Base-by-base conservation (phyloP, 2,888 invertebrate species). In the Meloe dianella region DNA sequence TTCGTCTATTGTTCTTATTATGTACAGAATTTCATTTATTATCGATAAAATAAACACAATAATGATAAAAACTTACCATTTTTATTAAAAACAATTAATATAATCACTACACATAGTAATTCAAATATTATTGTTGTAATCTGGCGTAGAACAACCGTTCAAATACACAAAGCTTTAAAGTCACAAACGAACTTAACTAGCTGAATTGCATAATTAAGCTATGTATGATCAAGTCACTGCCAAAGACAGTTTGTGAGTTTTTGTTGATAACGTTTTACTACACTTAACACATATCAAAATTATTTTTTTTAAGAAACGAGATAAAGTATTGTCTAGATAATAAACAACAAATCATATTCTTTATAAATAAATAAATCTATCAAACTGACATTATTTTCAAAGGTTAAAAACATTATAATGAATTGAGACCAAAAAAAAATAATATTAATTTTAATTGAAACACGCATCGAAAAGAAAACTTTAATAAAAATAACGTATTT, bases 181-280 rank as follows among this genome's bases (percentile, higher is more conserved):
- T 57, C 61, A 68, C 60, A 59, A 69, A 69, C 61, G 61, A 72
- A 68, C 63, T 77, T 77, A 78, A 77, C 75, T 73, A 71, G 76
- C 74, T 78, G 74, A 78, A 77, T 77, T 77, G 74, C 75, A 71
- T 71, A 73, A 74, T 73, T 74, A 75, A 75, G 62, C 63, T 63
- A 47, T 63, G 54, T 54, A 57, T 57, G 60, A 65, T 66, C 65
- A 68, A 65, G 68, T 65, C 65, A 57, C 32, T 47, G 47, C 35
- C 60, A 68, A 68, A 68, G 62, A 63, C 63, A 65, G 62, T 65
- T n/a, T 63, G 60, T 61, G 61, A 63, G 35, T 35, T 60, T 59
- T 32, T 14, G 51, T 35, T 54, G 32, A 41, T 62, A 30, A 62
- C 54, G 54, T 54, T 54, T 27, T 54, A 54, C 54, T 27, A 14